phyloP scores from a whole-genome alignment of 2,888 invertebrate species.

The Drosophila infuscata region DNA sequence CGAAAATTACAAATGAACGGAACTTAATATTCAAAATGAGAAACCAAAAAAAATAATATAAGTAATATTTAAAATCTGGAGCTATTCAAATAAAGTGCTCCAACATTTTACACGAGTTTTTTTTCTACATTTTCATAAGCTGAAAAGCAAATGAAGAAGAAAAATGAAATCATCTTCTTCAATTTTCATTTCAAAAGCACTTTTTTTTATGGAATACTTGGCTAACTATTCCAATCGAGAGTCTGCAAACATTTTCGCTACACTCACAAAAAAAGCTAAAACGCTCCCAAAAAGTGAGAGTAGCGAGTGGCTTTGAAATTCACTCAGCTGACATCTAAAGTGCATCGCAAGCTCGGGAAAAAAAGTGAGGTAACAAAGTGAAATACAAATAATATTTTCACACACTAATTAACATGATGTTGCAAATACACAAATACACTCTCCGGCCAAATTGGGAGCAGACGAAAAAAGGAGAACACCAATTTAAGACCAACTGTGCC shows the following conservation, averaged over 20 bases:
- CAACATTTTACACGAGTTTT: not conserved
- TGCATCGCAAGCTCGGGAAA: slow-evolving; percentile 7
- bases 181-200: not conserved
- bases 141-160: not conserved
- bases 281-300: not conserved
- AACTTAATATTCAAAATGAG: not conserved
- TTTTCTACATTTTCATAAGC: not conserved
- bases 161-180: not conserved
- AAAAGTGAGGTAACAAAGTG: slow-evolving; percentile 24
- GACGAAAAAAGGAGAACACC: not conserved
- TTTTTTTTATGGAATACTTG: not conserved
- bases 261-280: not conserved
- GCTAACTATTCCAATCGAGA: not conserved
- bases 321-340: slow-evolving; percentile 34
- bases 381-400: slow-evolving; percentile 44
- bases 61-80: not conserved
- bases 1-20: not conserved
- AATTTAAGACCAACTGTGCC: slow-evolving; percentile 4
- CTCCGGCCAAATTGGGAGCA: not conserved
- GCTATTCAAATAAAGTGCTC: not conserved
- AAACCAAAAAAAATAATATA: not conserved
- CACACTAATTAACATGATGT: slow-evolving; percentile 54
- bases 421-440: slow-evolving; percentile 9
- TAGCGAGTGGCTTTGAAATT: slow-evolving; percentile 29
- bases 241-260: no score